phyloP scores from a whole-genome alignment of 2,888 invertebrate genomes.

The Cotesia congregata region DNA sequence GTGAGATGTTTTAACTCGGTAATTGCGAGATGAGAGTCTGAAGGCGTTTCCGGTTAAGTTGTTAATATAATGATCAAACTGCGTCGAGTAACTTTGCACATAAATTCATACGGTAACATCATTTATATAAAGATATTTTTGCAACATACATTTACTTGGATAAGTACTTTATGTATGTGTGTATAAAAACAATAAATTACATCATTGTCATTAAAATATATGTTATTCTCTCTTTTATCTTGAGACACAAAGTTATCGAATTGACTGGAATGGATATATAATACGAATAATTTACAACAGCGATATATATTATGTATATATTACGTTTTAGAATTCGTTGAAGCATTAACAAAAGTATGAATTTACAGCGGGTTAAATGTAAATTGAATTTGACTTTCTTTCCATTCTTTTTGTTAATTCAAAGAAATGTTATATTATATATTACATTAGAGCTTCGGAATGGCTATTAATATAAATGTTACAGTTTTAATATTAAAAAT shows the following conservation, averaged over 20 bases:
- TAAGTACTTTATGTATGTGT: background rate
- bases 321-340: background rate
- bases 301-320: background rate
- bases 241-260: background rate
- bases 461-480: background rate
- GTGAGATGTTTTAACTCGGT: background rate
- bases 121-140: constrained; percentile 1
- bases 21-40: constrained; percentile 15
- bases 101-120: background rate
- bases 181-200: background rate
- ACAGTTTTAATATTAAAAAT: background rate
- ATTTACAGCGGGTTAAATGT: background rate
- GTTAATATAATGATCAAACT: constrained; percentile 21
- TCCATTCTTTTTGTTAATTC: background rate
- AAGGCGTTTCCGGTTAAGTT: constrained; percentile 27
- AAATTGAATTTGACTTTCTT: background rate
- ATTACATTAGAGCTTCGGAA: background rate
- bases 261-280: background rate
- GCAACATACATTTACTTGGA: background rate
- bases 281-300: background rate
- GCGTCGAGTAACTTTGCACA: constrained; percentile 16
- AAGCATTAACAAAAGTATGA: background rate
- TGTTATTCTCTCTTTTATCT: background rate
- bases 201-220: background rate
- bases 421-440: background rate